Evolutionary conservation across 2,797 vertebrate species (phyloP), one percentile per base, ranked within the genome.

Genomic region (Eulemur coronatus): DNA sequence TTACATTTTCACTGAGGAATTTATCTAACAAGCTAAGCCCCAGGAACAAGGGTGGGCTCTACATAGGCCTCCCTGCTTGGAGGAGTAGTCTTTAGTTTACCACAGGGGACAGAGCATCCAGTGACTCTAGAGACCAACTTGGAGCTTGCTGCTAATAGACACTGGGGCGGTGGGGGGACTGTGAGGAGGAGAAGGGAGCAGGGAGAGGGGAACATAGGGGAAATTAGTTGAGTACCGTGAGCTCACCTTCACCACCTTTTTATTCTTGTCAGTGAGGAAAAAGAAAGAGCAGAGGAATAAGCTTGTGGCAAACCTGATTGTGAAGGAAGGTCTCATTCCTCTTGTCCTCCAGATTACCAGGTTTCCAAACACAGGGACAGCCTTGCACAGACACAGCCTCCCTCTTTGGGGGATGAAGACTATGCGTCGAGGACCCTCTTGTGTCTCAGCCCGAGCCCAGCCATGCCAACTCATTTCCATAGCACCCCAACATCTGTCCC

Each of bases 251-350:
- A 92, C 38, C 55, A 55, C n/a, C 22, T 72, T 43, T 14, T 89
- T 75, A 81, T 86, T 41, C 30, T 97, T 30, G 38, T 70, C 41
- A 43, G 28, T 18, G 59, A 94, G 2, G 30, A 6, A 20, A 73
- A 94, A 95, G 24, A 90, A 93, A 90, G 22, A 95, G 26, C 63
- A 95, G 52, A 46, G 43, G 52, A 81, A 82, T 70, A 15, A 95
- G 9, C 46, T 52, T 89, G 22, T 5, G 14, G 20, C 13, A 81
- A 87, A 82, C 46, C 76, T 89, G 38, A 41, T 57, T 70, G 57
- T 78, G 30, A 41, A 86, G 41, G 50, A 90, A 50, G 2, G 26
- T 59, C 65, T 89, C 50, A 18, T 65, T 48, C 18, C n/a, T 92
- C 24, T 84, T 87, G 43, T 84, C 24, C 30, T 94, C 55, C 24